These are phyloP conservation scores for Setophaga coronata DNA, from an alignment of 2,113 vertebrate species.

Conservation along the genomic window DNA sequence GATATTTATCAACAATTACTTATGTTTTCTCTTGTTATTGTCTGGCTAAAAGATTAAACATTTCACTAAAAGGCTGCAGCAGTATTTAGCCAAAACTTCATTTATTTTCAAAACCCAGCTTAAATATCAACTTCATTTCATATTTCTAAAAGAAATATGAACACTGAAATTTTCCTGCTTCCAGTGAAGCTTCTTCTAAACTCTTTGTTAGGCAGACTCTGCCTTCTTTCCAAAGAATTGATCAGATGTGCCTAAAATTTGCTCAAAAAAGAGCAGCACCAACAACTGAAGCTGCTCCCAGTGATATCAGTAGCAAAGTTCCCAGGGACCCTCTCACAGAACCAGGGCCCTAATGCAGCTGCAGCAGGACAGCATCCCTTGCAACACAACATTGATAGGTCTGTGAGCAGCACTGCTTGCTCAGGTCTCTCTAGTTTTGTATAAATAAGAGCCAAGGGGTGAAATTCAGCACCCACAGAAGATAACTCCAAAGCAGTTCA, in stretches of 20 bases:
- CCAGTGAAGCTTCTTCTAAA: neutral
- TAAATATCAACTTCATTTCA: neutral
- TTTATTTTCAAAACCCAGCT: constrained; percentile 9
- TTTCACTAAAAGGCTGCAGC: neutral
- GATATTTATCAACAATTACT: constrained; percentile 50
- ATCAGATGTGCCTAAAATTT: neutral
- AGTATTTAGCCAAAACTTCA: constrained; percentile 2
- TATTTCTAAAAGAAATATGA: constrained; percentile 24
- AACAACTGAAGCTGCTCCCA: neutral
- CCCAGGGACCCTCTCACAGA: neutral
- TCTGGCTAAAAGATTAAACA: constrained; percentile 6
- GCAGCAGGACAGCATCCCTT: neutral
- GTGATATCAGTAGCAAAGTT: neutral
- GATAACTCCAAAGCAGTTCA: neutral
- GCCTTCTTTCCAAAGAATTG: neutral
- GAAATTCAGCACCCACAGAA: neutral
- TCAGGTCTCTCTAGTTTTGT: neutral
- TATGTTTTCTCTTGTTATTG: neutral
- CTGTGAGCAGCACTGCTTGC: neutral
- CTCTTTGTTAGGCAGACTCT: neutral
- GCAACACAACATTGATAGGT: fast-evolving
- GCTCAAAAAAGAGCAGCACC: neutral
- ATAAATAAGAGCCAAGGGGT: neutral
- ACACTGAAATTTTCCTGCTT: neutral
- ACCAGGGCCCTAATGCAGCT: neutral